A percentile compares a stretch with the other conserved stretches of the same genome.
These are phyloP conservation scores for Agrilus mali DNA, from an alignment of 2,888 invertebrate genomes.

Conservation along the genomic window DNA sequence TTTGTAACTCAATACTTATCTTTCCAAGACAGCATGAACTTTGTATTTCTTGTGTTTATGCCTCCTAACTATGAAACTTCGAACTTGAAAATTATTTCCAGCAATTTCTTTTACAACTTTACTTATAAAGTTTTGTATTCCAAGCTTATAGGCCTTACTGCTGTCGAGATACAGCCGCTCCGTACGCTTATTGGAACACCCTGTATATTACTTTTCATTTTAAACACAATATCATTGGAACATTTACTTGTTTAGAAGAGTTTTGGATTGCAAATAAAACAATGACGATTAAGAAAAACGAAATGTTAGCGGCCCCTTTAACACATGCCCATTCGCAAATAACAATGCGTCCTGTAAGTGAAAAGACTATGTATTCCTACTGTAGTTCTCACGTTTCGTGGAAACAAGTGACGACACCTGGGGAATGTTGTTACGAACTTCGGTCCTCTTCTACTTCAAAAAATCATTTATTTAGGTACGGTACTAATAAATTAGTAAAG, in stretches of 20 bases:
- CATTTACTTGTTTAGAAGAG: conserved; percentile 9
- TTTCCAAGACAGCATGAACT: too few relatives aligned
- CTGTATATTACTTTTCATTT: conserved; percentile 11
- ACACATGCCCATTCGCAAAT: conserved; percentile 61
- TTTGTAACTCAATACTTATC: too few relatives aligned
- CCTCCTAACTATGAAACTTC: too few relatives aligned
- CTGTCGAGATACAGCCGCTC: too few relatives aligned
- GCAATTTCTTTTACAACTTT: too few relatives aligned
- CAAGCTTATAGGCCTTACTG: too few relatives aligned
- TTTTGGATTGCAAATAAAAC: conserved; percentile 30
- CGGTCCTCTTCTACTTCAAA: conserved; percentile 35
- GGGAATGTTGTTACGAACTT: conserved; percentile 32
- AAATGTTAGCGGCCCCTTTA: conserved; percentile 62
- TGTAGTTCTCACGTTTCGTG: conserved; percentile 48
- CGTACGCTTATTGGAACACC: too few relatives aligned
- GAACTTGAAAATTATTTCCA: too few relatives aligned
- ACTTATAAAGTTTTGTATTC: too few relatives aligned
- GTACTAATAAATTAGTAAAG: conserved; percentile 4
- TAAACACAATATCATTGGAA: not conserved
- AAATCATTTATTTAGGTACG: conserved; percentile 35
- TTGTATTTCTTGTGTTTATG: too few relatives aligned
- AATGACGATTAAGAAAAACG: conserved; percentile 39
- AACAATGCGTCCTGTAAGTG: conserved; percentile 56
- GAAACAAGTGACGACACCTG: conserved; percentile 40
- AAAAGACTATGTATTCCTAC: conserved; percentile 37